These are phyloP conservation scores for Pygocentrus nattereri DNA, from an alignment of 2,797 vertebrate genomes.

Conservation along the genomic window DNA sequence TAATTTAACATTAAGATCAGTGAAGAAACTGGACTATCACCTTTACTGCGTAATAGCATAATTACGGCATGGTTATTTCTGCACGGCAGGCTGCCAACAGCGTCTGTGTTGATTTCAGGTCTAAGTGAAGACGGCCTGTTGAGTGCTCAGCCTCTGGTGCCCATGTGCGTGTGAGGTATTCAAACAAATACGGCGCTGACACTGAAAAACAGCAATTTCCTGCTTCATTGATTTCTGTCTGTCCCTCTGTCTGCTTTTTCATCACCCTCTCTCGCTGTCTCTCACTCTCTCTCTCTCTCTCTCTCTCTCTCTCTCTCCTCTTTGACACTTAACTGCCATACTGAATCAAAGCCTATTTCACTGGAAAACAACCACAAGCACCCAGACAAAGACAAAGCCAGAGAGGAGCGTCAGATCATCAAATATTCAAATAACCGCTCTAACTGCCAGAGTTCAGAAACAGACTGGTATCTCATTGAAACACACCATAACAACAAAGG, in stretches of 20 bases:
- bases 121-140: neutral
- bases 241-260: constrained; percentile 33
- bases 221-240: constrained; percentile 56
- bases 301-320: neutral
- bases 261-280: constrained; percentile 21
- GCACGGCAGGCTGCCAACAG: neutral
- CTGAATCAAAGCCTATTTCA: neutral
- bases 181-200: constrained; percentile 44
- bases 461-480: neutral
- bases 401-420: neutral
- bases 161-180: constrained; percentile 5
- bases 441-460: neutral
- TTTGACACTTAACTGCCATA: constrained; percentile 7
- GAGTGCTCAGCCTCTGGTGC: neutral
- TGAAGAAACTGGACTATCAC: neutral
- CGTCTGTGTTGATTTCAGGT: neutral
- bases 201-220: constrained; percentile 59
- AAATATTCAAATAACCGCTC: constrained; percentile 3
- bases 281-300: neutral
- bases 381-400: neutral
- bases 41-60: neutral
- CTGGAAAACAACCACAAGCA: neutral
- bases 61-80: neutral
- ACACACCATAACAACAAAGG: neutral
- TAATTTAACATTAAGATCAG: neutral